Evolutionary conservation across 2,797 vertebrate species (phyloP).

Genomic region (Micrastur ruficollis): DNA sequence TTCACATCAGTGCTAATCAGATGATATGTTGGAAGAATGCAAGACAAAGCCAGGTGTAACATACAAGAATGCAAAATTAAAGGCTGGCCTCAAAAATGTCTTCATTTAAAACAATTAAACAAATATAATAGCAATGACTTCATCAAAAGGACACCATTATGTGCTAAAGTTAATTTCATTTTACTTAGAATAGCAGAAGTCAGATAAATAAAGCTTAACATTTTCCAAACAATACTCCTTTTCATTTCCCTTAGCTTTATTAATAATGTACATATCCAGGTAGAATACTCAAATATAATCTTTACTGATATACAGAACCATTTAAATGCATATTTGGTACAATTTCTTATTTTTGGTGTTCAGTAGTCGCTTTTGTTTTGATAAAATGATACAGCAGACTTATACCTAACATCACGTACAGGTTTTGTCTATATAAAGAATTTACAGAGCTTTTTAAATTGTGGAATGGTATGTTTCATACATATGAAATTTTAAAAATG

Average conservation of each 20-base stretch:
- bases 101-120: background rate
- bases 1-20: background rate
- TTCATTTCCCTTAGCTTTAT: constrained; percentile 44
- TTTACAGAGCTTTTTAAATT: constrained; percentile 59
- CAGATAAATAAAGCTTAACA: background rate
- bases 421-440: constrained; percentile 61
- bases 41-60: background rate
- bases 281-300: background rate
- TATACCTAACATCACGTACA: constrained; percentile 46
- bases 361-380: constrained; percentile 56
- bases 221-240: constrained; percentile 5
- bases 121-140: background rate
- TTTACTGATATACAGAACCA: background rate
- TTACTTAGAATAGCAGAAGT: background rate
- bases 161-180: background rate
- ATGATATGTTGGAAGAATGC: background rate
- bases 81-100: background rate
- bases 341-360: constrained; percentile 62
- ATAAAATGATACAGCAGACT: constrained; percentile 55
- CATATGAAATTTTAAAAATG: constrained; percentile 45
- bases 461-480: constrained; percentile 41
- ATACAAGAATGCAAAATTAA: background rate
- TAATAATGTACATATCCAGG: constrained; percentile 30
- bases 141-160: background rate
- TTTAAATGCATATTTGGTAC: constrained; percentile 54